Evolutionary conservation across 2,113 vertebrate genomes (phyloP).

Genomic region (Dipodomys stephensi): DNA sequence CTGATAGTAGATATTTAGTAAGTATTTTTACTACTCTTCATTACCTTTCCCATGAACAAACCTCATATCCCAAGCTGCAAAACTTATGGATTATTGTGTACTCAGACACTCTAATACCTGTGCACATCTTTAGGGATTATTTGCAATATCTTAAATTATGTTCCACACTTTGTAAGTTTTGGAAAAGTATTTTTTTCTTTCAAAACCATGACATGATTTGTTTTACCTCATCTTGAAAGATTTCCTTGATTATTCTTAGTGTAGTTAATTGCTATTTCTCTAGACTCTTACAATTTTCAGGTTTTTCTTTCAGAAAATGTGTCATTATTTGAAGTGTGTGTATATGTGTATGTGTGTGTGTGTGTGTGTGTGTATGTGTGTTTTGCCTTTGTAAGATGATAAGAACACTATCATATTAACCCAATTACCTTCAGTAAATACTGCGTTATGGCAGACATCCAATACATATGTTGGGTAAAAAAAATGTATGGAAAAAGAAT

Average conservation of each 20-base stretch:
- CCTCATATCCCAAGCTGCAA: not conserved
- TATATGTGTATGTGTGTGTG: not conserved
- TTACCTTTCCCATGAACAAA: not conserved
- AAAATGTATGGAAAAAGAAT: not conserved
- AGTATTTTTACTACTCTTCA: not conserved
- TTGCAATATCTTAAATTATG: not conserved
- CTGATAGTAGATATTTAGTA: not conserved
- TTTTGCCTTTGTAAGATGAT: not conserved
- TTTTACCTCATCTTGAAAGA: not conserved
- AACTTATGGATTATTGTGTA: not conserved
- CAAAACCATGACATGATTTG: not conserved
- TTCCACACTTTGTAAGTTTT: not conserved
- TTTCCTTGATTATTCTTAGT: not conserved
- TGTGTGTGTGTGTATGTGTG: not conserved
- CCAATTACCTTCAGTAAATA: not conserved
- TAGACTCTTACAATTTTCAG: not conserved
- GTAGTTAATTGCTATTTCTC: not conserved
- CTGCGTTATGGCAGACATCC: not conserved
- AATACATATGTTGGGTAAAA: not conserved
- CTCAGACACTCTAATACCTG: not conserved
- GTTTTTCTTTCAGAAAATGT: not conserved
- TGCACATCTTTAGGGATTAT: not conserved
- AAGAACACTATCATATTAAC: not conserved
- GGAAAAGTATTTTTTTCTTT: slow-evolving; percentile 21
- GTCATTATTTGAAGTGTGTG: not conserved